phyloP scores from a whole-genome alignment of 2,113 vertebrate species.

The Genyomyrus donnyi region DNA sequence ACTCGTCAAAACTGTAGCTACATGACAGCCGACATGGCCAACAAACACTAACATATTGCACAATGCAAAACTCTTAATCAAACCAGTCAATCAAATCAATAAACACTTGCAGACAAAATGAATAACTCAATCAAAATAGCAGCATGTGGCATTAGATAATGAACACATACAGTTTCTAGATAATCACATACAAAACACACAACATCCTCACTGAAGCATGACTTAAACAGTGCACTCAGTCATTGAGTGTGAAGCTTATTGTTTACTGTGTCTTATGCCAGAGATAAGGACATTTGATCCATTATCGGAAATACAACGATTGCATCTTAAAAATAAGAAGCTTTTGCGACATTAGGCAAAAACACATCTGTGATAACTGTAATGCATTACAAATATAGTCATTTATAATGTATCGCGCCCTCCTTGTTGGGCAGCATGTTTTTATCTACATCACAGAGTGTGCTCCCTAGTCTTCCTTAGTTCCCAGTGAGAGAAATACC shows the following conservation, averaged over 20 bases:
- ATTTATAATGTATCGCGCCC: background rate
- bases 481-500: background rate
- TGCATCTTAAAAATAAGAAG: background rate
- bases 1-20: background rate
- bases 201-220: background rate
- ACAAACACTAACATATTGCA: background rate
- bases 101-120: background rate
- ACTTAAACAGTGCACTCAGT: background rate
- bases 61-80: background rate
- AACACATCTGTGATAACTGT: background rate
- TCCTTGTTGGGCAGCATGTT: background rate
- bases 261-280: background rate
- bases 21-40: background rate
- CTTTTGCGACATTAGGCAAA: background rate
- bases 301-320: background rate
- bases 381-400: background rate
- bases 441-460: background rate
- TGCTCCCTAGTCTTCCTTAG: background rate
- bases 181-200: background rate
- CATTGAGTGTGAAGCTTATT: background rate
- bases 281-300: background rate
- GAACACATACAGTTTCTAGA: background rate
- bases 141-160: background rate
- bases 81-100: background rate
- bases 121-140: background rate